Evolutionary conservation across 1,140 invertebrate genomes (phyloP), one percentile per base, ranked within the genome.

Genomic region (Eurosta solidaginis): DNA sequence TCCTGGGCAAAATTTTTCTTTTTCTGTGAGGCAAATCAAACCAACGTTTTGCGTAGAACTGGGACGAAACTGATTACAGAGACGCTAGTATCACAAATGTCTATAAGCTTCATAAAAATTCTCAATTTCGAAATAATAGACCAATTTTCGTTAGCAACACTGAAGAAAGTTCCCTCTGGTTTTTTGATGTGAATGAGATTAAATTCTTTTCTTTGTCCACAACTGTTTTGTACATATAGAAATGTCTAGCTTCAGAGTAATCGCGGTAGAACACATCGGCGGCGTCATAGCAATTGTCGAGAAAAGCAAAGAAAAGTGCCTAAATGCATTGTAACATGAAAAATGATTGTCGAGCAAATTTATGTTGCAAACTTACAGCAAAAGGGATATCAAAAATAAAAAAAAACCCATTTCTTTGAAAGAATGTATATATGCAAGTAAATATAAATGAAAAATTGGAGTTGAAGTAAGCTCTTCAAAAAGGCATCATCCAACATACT

Each of bases 261-360:
- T n/a, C n/a, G 54, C 54, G 50, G 25, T 33, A n/a, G 54, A 17
- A 33, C n/a, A 20, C n/a, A n/a, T n/a, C n/a, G n/a, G 5, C 33
- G 29, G 14, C 36, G 22, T 5, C 36, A 20, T n/a, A 7, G 20
- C 2, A 17, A 36, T 59, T 68, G 33, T 68, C n/a, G 59, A 7
- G 59, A 5, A 36, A 40, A 17, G 59, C 22, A 68, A 68, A 33
- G 45, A 20, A 33, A 68, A 68, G 59, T 68, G 59, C 20, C 33
- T 68, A 68, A 68, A 33, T 68, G 59, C 59, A 68, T 68, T 68
- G 59, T 27, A 68, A 42, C 33, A 68, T 68, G 59, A 68, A 68
- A 68, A 68, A 68, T 68, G 59, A 68, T 68, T 68, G 59, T 68
- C 59, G 33, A 68, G 59, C 59, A 68, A 68, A 68, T 68, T 68